Evolutionary conservation across 2,888 invertebrate genomes (phyloP), one percentile per base, ranked within the genome.

Genomic region (Choristoneura rosaceana): DNA sequence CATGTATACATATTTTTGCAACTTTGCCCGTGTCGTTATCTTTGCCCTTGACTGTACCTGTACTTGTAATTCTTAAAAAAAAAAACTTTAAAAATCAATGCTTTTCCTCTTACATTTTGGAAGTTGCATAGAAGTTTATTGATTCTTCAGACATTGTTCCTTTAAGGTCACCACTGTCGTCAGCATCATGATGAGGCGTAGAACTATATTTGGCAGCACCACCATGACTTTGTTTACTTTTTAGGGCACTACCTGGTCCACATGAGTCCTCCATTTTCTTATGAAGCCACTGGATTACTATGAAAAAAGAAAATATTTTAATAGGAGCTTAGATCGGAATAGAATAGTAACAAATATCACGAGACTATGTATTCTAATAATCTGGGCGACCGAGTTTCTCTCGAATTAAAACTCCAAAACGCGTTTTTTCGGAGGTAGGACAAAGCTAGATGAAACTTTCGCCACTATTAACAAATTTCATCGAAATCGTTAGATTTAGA

Each of bases 271-370:
- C 94, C 77, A 94, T 76, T 77, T 94, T 94, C 80, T 92, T 94
- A 77, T 94, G 94, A 17, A 94, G 84, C 94, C 94, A 94, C 81
- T 94, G 94, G 60, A 94, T 94, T 15, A 94, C 94, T 94, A 77
- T 94, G 77, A 15, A 85, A 84, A 62, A 8, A 25, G 25, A 38
- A 59, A 17, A 17, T 9, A 52, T 52, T 4, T 10, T 4, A 34
- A 9, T n/a, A 50, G 7, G 4, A 45, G 25, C 7, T 0, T 7
- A 59, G 7, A 12, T 15, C 3, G 3, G 74, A 80, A 68, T 47
- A 38, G 17, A 34, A 34, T 38, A 38, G 38, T 38, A 38, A 7
- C 7, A 38, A 0, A 5, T 38, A 38, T 38, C 38, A 4, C 38
- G 38, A 38, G 38, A 38, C 38, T 38, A 38, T 4, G 38, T 38